A percentile compares a stretch with the other conserved stretches of the same genome.
Conservation (phyloP, 2,797 vertebrate genomes). For the Sebastolobus alascanus region DNA sequence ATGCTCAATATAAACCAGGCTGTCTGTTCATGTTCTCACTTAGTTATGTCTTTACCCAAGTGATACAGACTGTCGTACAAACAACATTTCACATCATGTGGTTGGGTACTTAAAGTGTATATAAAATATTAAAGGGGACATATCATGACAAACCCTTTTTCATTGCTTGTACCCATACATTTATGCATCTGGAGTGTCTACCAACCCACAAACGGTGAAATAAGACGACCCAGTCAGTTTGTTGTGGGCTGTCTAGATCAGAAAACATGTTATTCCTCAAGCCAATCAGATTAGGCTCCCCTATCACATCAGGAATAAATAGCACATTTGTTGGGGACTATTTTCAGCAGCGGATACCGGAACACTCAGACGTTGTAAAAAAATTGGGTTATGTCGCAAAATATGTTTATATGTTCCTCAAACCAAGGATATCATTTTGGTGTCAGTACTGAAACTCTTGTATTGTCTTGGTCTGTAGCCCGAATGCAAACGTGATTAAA, state of each 20-base stretch:
- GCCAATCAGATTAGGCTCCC: too few species aligned
- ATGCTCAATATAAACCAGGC: background rate
- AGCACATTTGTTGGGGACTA: background rate
- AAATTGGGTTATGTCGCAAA: background rate
- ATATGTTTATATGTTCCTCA: background rate
- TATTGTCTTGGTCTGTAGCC: background rate
- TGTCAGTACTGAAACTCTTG: background rate
- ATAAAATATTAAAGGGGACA: background rate
- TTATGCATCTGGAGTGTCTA: too few species aligned
- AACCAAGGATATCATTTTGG: background rate
- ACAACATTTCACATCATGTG: background rate
- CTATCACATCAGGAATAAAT: background rate
- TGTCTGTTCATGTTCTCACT: slow-evolving; percentile 2
- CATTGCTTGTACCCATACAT: too few species aligned
- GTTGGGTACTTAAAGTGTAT: background rate
- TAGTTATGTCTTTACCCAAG: background rate
- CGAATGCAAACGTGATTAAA: background rate
- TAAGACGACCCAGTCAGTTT: too few species aligned
- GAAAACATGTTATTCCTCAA: too few species aligned
- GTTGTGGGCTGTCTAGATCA: too few species aligned
- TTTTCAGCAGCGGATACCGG: background rate
- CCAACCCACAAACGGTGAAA: too few species aligned
- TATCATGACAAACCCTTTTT: too few species aligned
- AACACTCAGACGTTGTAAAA: rapidly evolving
- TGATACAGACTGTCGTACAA: background rate